These are phyloP conservation scores for Rhamnusium bicolor DNA, from an alignment of 2,888 invertebrate genomes.

Conservation along the genomic window DNA sequence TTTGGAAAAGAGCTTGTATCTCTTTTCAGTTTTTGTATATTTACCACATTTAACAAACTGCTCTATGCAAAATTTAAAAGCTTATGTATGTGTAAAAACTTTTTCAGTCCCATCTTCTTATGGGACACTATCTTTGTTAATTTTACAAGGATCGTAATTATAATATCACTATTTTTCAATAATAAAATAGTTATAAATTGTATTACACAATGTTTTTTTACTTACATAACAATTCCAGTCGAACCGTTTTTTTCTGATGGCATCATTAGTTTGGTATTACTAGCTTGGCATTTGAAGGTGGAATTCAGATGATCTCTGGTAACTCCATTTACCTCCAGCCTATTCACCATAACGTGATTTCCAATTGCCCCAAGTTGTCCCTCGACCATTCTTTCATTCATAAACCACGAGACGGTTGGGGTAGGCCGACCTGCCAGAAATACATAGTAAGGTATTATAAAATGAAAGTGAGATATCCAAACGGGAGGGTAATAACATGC, in stretches of 20 bases:
- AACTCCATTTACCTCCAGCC: slow-evolving; percentile 82
- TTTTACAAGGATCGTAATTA: no score
- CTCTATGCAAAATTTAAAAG: no score
- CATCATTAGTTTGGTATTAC: slow-evolving; percentile 89
- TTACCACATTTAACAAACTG: no score
- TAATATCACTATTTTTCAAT: no score
- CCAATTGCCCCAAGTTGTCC: slow-evolving; percentile 81
- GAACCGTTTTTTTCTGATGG: slow-evolving; percentile 87
- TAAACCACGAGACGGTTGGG: slow-evolving; percentile 89
- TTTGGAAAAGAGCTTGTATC: no score
- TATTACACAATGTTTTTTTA: no score
- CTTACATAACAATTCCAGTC: slow-evolving; percentile 89
- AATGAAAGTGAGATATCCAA: background rate
- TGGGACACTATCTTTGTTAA: no score
- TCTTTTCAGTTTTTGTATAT: no score
- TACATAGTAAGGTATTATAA: background rate
- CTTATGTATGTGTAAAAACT: no score
- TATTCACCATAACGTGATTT: slow-evolving; percentile 85
- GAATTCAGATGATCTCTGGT: slow-evolving; percentile 86
- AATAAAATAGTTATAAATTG: no score
- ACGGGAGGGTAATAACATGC: no score
- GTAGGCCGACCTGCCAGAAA: slow-evolving; percentile 81
- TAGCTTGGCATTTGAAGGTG: slow-evolving; percentile 90
- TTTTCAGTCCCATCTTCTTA: no score
- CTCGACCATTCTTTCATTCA: slow-evolving; percentile 81